These are phyloP conservation scores for Panagrolaimus sp. DNA, from an alignment of 1,140 invertebrate species.

Conservation along the genomic window DNA sequence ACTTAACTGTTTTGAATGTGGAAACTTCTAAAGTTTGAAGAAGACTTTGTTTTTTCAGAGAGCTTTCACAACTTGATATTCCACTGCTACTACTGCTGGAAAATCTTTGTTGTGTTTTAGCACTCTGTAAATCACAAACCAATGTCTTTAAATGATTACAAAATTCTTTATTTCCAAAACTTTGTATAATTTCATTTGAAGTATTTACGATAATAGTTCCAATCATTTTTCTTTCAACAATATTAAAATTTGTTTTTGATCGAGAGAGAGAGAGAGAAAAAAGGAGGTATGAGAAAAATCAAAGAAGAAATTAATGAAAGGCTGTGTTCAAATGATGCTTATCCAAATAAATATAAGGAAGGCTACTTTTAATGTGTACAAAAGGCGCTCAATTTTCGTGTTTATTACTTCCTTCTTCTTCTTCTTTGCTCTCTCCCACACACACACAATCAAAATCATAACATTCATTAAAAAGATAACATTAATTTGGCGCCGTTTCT, in stretches of 20 bases:
- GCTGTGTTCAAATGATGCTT: no score
- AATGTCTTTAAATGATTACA: background rate
- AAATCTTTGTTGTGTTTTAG: background rate
- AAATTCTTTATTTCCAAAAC: constrained; percentile 8
- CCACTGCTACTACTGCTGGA: constrained; percentile 13
- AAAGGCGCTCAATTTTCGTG: no score
- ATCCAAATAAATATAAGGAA: no score
- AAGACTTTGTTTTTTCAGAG: background rate
- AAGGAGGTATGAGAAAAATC: no score
- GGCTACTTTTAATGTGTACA: no score
- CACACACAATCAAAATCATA: no score
- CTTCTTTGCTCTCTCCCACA: no score
- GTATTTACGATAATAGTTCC: constrained; percentile 12
- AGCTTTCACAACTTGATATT: constrained; percentile 11
- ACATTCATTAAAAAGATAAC: no score
- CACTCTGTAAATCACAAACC: constrained; percentile 3
- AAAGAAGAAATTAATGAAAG: no score
- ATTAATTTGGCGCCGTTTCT: no score
- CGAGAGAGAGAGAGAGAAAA: background rate
- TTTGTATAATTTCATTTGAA: constrained; percentile 8
- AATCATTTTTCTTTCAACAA: background rate
- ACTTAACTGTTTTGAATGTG: background rate
- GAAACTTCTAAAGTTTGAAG: background rate
- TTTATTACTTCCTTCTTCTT: no score
- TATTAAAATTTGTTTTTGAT: background rate